A percentile compares a stretch with the other conserved stretches of the same genome.
Evolutionary conservation across 2,113 vertebrate genomes (phyloP).

Genomic region (Saguinus imperator): DNA sequence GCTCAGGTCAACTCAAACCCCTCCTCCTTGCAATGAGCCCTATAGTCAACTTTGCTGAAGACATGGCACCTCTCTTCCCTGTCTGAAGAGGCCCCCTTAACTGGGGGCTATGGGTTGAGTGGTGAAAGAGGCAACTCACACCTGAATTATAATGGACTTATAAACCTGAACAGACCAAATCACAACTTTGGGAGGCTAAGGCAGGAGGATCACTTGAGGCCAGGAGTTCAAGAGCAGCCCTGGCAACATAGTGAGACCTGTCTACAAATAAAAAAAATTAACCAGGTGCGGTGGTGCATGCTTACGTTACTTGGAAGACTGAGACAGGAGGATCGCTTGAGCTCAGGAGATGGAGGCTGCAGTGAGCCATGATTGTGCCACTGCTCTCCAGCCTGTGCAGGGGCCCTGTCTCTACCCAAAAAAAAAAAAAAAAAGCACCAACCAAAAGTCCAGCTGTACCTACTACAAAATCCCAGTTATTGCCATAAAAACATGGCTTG

Average conservation of each 20-base stretch:
- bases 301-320: not conserved
- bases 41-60: not conserved
- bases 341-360: not conserved
- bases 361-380: not conserved
- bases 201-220: not conserved
- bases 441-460: not conserved
- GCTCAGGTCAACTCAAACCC: rapidly evolving
- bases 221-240: not conserved
- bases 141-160: not conserved
- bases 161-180: not conserved
- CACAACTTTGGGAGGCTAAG: not conserved
- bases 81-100: not conserved
- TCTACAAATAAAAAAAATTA: not conserved
- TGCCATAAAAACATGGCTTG: not conserved
- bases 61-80: not conserved
- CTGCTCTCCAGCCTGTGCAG: not conserved
- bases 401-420: too few relatives aligned
- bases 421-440: too few relatives aligned
- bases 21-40: not conserved
- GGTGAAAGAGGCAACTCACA: not conserved
- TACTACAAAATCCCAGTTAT: not conserved
- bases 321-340: not conserved
- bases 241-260: not conserved
- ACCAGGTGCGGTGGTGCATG: not conserved
- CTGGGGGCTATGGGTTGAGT: rapidly evolving